phyloP scores from a whole-genome alignment of 2,888 invertebrate genomes.

The Cistogaster globosa region DNA sequence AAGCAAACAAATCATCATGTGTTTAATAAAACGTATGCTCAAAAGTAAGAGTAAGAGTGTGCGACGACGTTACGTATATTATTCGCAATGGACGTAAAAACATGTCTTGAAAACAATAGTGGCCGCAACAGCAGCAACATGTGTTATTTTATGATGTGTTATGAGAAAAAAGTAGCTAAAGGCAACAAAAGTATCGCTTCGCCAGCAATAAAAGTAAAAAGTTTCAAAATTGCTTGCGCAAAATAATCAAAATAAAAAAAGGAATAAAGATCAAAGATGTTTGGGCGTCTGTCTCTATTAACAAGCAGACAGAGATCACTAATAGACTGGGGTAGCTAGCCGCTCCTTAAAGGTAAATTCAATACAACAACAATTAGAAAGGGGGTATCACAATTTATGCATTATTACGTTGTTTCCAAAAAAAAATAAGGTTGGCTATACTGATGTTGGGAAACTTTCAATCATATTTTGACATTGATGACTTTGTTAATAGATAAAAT shows the following conservation, averaged over 20 bases:
- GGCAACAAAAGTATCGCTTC: background rate
- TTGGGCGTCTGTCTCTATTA: slow-evolving; percentile 43
- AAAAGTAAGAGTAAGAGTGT: background rate
- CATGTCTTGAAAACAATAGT: background rate
- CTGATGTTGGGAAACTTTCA: too few species aligned
- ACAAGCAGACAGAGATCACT: slow-evolving; percentile 11
- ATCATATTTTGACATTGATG: too few species aligned
- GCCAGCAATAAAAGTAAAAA: background rate
- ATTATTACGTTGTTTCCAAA: too few species aligned
- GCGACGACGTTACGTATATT: background rate
- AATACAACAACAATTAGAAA: background rate
- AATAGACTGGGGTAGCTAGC: background rate
- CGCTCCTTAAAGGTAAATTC: slow-evolving; percentile 15
- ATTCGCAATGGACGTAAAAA: too few species aligned
- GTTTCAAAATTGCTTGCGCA: background rate
- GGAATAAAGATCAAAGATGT: slow-evolving; percentile 24
- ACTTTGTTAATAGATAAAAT: too few species aligned
- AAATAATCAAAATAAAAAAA: slow-evolving; percentile 15
- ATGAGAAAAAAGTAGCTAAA: slow-evolving; percentile 7
- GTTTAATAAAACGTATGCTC: background rate
- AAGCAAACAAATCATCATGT: slow-evolving; percentile 27
- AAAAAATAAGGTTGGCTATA: too few species aligned
- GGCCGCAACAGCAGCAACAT: slow-evolving; percentile 45
- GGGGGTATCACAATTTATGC: too few species aligned
- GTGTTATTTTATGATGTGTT: slow-evolving; percentile 20